Conservation (phyloP, 2,113 vertebrate genomes). For the Eudyptes chrysolophus region DNA sequence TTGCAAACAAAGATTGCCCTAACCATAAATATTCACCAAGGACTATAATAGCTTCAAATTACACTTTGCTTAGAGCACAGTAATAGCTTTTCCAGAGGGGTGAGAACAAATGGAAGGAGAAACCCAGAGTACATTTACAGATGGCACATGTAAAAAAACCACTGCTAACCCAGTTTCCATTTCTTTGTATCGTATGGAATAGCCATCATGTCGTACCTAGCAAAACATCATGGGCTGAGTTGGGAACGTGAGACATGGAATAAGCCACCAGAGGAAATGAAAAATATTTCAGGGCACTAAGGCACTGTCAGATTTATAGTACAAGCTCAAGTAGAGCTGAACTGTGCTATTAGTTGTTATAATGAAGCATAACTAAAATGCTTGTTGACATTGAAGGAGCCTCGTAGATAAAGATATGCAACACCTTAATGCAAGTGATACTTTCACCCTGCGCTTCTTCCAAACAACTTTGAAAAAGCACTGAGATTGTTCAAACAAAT, state of each 20-base stretch:
- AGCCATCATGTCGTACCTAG: not conserved
- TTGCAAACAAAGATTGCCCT: not conserved
- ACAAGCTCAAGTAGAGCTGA: not conserved
- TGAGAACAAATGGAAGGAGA: not conserved
- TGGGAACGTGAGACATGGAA: not conserved
- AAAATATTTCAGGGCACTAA: not conserved
- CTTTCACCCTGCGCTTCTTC: not conserved
- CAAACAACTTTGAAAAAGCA: not conserved
- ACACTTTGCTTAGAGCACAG: not conserved
- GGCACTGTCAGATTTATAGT: not conserved
- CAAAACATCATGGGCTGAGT: not conserved
- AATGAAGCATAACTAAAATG: not conserved
- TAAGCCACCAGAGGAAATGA: not conserved
- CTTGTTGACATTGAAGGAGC: not conserved
- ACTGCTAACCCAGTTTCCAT: not conserved
- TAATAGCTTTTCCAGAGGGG: not conserved
- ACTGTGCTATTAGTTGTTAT: not conserved
- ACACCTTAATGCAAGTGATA: not conserved
- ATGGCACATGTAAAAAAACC: not conserved
- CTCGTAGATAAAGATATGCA: not conserved
- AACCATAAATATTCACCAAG: not conserved
- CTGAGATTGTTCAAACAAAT: not conserved
- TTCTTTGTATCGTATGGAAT: not conserved
- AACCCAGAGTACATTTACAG: not conserved
- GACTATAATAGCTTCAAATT: not conserved